Evolutionary conservation across 1,140 invertebrate species (phyloP).

Genomic region (Drosophila ficusphila): DNA sequence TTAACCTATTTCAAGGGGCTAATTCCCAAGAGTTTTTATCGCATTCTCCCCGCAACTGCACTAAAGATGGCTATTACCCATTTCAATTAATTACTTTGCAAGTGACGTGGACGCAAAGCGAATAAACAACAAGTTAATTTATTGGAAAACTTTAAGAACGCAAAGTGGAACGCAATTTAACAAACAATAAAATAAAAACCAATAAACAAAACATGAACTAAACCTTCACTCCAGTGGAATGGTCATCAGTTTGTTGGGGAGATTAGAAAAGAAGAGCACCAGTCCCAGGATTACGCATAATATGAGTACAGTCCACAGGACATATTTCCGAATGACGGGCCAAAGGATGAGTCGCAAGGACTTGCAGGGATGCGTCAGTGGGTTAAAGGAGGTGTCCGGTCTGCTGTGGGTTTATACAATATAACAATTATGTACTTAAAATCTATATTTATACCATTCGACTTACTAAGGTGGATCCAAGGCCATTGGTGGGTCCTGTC

Average conservation of each 20-base stretch:
- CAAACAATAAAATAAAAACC: background rate
- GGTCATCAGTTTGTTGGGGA: conserved; percentile 42
- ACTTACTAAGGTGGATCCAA: conserved; percentile 86
- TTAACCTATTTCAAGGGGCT: background rate
- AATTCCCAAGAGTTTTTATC: conserved; percentile 1
- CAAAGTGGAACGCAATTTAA: conserved; percentile 27
- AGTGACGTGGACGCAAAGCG: background rate
- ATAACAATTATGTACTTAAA: too few relatives aligned
- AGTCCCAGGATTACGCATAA: conserved; percentile 23
- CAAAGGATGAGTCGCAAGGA: conserved; percentile 85
- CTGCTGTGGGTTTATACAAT: conserved; percentile 83
- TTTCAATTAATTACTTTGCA: conserved; percentile 57
- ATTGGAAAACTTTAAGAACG: conserved; percentile 33
- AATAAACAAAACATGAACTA: background rate
- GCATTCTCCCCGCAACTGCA: background rate
- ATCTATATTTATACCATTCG: too few relatives aligned
- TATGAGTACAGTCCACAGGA: conserved; percentile 30
- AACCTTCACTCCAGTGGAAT: conserved; percentile 42
- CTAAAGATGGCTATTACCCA: conserved; percentile 32
- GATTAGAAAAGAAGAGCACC: conserved; percentile 39
- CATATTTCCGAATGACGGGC: conserved; percentile 84
- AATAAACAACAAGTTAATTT: conserved; percentile 18
- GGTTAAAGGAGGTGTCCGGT: conserved; percentile 87
- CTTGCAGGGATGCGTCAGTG: conserved; percentile 87
- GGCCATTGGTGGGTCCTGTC: conserved; percentile 86